These are phyloP conservation scores for Heliconius ethilla DNA, from an alignment of 2,888 invertebrate species.

Conservation along the genomic window DNA sequence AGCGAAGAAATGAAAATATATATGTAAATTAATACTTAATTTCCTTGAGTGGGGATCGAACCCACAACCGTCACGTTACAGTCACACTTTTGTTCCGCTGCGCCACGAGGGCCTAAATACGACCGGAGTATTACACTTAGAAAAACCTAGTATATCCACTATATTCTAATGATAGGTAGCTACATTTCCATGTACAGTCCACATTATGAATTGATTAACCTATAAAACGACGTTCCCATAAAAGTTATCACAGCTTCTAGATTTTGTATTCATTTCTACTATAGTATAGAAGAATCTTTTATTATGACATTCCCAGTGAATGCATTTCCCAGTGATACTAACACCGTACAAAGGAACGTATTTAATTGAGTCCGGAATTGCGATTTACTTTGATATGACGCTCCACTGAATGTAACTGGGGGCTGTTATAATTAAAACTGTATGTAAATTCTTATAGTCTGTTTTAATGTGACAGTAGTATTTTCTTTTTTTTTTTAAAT, in stretches of 20 bases:
- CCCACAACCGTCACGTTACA: too few species aligned
- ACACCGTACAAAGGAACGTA: constrained; percentile 34
- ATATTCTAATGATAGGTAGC: constrained; percentile 20
- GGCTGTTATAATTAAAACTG: constrained; percentile 23
- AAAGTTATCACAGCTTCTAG: neutral
- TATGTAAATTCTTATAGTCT: neutral
- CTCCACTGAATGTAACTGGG: constrained; percentile 29
- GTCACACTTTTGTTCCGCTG: too few species aligned
- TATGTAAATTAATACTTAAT: too few species aligned
- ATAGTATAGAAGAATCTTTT: constrained; percentile 21
- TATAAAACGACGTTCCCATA: neutral
- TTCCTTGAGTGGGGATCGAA: too few species aligned
- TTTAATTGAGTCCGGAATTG: constrained; percentile 38
- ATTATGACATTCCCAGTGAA: constrained; percentile 30
- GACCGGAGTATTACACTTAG: neutral
- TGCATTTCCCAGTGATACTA: constrained; percentile 28
- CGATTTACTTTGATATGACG: constrained; percentile 35
- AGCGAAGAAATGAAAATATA: too few species aligned
- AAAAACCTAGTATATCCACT: neutral
- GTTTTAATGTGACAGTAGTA: neutral
- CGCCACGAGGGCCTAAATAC: too few species aligned
- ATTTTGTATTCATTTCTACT: neutral
- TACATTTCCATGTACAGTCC: constrained; percentile 19
- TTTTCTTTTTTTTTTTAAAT: too few species aligned
- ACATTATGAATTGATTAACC: neutral